phyloP scores from a whole-genome alignment of 1,140 invertebrate genomes.

The Phortica variegata region DNA sequence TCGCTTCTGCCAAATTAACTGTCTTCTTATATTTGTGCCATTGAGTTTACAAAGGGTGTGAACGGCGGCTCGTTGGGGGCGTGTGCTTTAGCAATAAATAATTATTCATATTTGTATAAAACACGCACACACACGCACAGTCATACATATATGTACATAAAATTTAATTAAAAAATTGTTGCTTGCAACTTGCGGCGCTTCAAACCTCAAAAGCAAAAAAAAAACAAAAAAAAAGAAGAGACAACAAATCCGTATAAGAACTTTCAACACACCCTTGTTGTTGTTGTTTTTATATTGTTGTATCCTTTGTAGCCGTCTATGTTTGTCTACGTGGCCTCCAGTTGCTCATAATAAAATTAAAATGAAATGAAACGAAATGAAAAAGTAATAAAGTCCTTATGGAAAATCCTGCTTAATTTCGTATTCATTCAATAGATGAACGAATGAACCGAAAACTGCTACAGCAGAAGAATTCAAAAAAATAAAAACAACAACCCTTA shows the following conservation, averaged over 20 bases:
- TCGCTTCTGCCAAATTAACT: slow-evolving; percentile 38
- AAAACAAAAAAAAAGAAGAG: no score
- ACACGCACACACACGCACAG: slow-evolving; percentile 26
- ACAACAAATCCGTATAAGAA: no score
- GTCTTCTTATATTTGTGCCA: slow-evolving; percentile 20
- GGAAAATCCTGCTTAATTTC: slow-evolving; percentile 36
- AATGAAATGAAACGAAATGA: slow-evolving; percentile 54
- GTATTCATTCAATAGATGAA: slow-evolving; percentile 26
- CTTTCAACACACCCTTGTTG: no score
- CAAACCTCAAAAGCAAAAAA: not conserved
- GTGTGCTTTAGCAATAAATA: slow-evolving; percentile 36
- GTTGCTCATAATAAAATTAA: slow-evolving; percentile 54
- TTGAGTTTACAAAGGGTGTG: no score
- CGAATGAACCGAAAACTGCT: not conserved
- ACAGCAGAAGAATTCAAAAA: not conserved
- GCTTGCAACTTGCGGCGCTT: no score
- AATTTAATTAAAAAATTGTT: slow-evolving; percentile 54
- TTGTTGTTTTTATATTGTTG: slow-evolving; percentile 11
- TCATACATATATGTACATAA: no score
- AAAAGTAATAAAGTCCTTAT: slow-evolving; percentile 55
- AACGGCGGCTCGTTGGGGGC: no score
- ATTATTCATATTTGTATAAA: slow-evolving; percentile 55
- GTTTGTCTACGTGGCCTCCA: slow-evolving; percentile 36
- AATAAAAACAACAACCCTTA: not conserved
- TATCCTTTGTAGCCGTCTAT: slow-evolving; percentile 11